Conservation (phyloP, 2,888 invertebrate genomes). For the Augiades crinisus region DNA sequence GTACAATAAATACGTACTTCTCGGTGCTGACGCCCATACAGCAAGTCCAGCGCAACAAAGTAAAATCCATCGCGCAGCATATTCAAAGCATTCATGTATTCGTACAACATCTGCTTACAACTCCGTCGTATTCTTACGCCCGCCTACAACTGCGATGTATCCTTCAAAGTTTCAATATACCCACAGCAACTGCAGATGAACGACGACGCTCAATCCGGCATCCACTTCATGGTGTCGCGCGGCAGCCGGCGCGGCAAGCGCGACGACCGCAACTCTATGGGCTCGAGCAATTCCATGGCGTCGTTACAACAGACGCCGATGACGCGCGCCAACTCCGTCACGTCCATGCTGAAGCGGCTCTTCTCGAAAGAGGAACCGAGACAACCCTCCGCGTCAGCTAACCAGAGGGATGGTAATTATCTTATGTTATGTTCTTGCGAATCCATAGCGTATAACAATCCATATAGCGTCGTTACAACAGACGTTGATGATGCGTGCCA, state of each 20-base stretch:
- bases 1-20: too few species aligned
- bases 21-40: too few species aligned
- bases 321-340: constrained; percentile 88
- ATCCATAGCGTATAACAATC: too few species aligned
- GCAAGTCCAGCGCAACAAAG: too few species aligned
- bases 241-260: constrained; percentile 71
- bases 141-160: too few species aligned
- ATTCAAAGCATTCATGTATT: too few species aligned
- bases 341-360: constrained; percentile 88
- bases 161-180: neutral
- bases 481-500: constrained; percentile 85
- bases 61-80: too few species aligned
- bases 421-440: too few species aligned
- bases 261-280: constrained; percentile 72
- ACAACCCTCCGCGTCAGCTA: constrained; percentile 38
- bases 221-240: constrained; percentile 85
- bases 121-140: too few species aligned
- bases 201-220: constrained; percentile 87
- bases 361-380: constrained; percentile 88
- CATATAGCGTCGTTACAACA: constrained; percentile 83
- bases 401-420: constrained; percentile 71
- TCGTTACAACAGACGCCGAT: constrained; percentile 85
- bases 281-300: constrained; percentile 70
- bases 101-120: too few species aligned
- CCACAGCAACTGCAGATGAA: constrained; percentile 79